Conservation (phyloP, 2,113 vertebrate genomes). For the Pachycephala philippinensis region DNA sequence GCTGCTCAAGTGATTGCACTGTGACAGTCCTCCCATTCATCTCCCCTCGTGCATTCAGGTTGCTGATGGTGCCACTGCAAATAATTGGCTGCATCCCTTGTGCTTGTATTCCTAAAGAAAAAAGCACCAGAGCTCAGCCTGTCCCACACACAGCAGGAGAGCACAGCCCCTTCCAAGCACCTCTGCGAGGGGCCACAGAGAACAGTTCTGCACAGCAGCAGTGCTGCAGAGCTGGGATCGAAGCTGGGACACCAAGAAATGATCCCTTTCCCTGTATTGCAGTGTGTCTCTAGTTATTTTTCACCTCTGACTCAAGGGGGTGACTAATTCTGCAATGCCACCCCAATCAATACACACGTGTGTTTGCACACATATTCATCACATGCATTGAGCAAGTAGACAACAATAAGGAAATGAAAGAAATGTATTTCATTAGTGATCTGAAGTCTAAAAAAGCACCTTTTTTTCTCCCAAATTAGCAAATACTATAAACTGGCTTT, state of each 20-base stretch:
- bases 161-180: not conserved
- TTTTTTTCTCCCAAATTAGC: not conserved
- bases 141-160: not conserved
- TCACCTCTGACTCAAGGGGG: not conserved
- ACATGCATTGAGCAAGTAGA: not conserved
- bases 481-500: not conserved
- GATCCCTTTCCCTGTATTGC: not conserved
- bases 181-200: not conserved
- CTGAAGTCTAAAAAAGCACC: not conserved
- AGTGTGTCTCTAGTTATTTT: not conserved
- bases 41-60: not conserved
- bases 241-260: not conserved
- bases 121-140: not conserved
- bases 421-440: not conserved
- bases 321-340: not conserved
- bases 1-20: not conserved
- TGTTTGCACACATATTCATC: not conserved
- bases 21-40: too few species aligned
- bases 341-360: accelerated
- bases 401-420: not conserved
- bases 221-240: not conserved
- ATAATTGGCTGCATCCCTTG: not conserved
- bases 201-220: not conserved
- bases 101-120: not conserved
- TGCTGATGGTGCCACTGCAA: not conserved